Percentiles rank a stretch among this genome's conserved stretches.
These are phyloP conservation scores for Myopa testacea DNA, from an alignment of 2,888 invertebrate genomes.

Conservation along the genomic window DNA sequence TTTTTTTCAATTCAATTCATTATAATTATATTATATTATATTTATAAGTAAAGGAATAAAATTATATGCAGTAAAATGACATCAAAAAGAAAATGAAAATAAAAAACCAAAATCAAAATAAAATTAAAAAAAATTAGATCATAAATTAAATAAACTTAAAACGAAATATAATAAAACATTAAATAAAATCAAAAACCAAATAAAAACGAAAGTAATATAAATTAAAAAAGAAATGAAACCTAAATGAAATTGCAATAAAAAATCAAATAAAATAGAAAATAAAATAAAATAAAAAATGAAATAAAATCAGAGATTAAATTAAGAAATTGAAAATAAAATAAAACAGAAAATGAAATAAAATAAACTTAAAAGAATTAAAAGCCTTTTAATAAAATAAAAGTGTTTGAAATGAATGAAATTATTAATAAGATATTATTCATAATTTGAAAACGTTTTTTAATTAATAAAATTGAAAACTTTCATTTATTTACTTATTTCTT, in stretches of 20 bases:
- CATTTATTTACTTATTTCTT: too few species aligned
- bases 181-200: too few species aligned
- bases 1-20: too few species aligned
- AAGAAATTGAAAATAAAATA: not conserved
- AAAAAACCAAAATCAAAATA: not conserved
- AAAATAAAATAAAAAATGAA: not conserved
- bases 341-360: not conserved
- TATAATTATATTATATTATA: too few species aligned
- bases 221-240: not conserved
- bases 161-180: not conserved
- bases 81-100: not conserved
- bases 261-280: not conserved
- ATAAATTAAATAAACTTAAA: not conserved
- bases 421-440: too few species aligned
- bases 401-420: too few species aligned
- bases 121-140: not conserved
- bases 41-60: not conserved
- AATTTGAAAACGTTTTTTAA: too few species aligned
- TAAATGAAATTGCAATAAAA: not conserved
- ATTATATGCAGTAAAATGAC: not conserved
- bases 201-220: not conserved
- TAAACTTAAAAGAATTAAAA: not conserved
- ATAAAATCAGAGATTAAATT: not conserved
- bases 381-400: not conserved
- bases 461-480: too few species aligned